Evolutionary conservation across 1,140 invertebrate species (phyloP).

Genomic region (Acromyrmex echinatior): DNA sequence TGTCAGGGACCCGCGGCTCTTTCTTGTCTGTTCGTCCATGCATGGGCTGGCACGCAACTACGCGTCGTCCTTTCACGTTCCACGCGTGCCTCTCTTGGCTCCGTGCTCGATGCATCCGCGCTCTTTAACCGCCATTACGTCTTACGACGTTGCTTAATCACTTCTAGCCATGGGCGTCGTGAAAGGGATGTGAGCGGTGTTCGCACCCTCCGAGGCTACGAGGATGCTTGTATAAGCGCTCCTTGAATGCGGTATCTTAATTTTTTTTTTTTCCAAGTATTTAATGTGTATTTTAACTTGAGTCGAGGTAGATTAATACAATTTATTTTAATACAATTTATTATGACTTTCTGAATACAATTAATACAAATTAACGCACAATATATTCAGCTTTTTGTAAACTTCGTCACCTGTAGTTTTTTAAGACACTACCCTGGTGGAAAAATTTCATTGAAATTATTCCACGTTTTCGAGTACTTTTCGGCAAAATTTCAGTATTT

Average conservation of each 20-base stretch:
- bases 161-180: slow-evolving; percentile 42
- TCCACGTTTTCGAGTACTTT: too few species aligned
- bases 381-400: not conserved
- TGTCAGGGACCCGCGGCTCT: slow-evolving; percentile 66
- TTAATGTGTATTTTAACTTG: not conserved
- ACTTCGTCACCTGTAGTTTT: not conserved
- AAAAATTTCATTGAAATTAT: too few species aligned
- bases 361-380: not conserved
- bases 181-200: not conserved
- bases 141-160: slow-evolving; percentile 69
- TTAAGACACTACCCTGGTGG: not conserved
- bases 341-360: not conserved
- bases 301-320: not conserved
- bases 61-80: slow-evolving; percentile 70
- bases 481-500: too few species aligned
- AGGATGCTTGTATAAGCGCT: not conserved
- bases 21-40: slow-evolving; percentile 54
- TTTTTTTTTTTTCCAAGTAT: not conserved
- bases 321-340: not conserved
- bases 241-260: not conserved
- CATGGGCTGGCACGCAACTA: slow-evolving; percentile 57
- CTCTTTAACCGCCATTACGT: slow-evolving; percentile 58
- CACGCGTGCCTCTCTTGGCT: slow-evolving; percentile 61
- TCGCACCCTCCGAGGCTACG: not conserved
- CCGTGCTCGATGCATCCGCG: slow-evolving; percentile 52